These are phyloP conservation scores for Malaclemys terrapin DNA, from an alignment of 2,113 vertebrate species.

Conservation along the genomic window DNA sequence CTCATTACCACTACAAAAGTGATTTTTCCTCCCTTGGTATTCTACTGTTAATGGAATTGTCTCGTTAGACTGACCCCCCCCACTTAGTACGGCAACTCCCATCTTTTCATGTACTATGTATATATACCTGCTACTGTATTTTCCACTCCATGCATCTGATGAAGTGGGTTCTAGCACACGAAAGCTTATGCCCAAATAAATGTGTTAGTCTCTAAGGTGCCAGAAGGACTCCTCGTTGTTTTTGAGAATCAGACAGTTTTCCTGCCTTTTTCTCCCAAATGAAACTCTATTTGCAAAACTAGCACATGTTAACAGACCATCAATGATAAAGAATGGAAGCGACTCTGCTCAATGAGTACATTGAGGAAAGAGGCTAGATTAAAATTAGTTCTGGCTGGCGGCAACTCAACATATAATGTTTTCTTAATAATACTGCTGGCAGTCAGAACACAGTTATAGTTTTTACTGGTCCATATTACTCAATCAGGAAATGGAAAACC, in stretches of 20 bases:
- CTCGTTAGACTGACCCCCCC: too few relatives aligned
- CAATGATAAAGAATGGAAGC: conserved; percentile 21
- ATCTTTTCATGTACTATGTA: too few relatives aligned
- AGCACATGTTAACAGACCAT: neutral
- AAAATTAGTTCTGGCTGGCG: conserved; percentile 3
- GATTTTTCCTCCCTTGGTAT: too few relatives aligned
- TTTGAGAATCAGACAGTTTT: neutral
- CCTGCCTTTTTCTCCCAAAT: neutral
- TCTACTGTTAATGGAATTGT: too few relatives aligned
- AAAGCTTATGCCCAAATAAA: too few relatives aligned
- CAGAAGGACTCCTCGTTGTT: too few relatives aligned
- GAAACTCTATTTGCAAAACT: neutral
- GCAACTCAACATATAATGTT: neutral
- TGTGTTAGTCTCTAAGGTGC: too few relatives aligned
- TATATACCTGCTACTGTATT: too few relatives aligned
- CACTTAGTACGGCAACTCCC: too few relatives aligned
- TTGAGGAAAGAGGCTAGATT: neutral
- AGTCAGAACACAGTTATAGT: neutral
- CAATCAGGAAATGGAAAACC: neutral
- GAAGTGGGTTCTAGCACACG: too few relatives aligned
- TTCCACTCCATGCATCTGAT: too few relatives aligned
- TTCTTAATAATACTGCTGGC: neutral
- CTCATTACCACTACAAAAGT: too few relatives aligned
- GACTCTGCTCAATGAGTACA: neutral
- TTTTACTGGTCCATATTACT: neutral